A percentile compares a stretch with the other conserved stretches of the same genome.
phyloP scores from a whole-genome alignment of 2,888 invertebrate genomes.

The Ophion slaviceki region DNA sequence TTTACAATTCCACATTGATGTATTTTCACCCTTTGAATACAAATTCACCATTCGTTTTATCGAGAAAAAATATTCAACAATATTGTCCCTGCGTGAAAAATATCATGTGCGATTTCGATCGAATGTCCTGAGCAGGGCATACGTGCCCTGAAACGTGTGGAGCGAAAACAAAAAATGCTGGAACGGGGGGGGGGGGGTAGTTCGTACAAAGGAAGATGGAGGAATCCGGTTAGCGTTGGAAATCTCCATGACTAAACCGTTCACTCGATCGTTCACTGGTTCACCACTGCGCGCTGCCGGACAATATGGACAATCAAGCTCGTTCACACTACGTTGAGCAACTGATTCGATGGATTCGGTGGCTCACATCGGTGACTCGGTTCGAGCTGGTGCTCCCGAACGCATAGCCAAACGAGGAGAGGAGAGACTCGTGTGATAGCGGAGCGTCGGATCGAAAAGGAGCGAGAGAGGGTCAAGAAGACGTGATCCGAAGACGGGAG shows the following conservation, averaged over 20 bases:
- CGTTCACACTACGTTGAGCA: conserved; percentile 79
- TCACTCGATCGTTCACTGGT: conserved; percentile 45
- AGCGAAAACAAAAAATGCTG: not conserved
- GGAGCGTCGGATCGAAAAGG: not conserved
- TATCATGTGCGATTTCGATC: not conserved
- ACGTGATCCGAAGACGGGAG: conserved; percentile 81
- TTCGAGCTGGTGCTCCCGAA: conserved; percentile 33
- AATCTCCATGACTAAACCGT: conserved; percentile 78
- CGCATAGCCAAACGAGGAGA: conserved; percentile 46
- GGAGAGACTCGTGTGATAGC: conserved; percentile 26
- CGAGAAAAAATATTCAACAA: not conserved
- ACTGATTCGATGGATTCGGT: conserved; percentile 67
- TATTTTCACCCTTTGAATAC: too few relatives aligned
- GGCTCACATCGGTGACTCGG: conserved; percentile 61
- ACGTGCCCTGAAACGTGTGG: not conserved
- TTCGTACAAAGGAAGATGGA: conserved; percentile 26
- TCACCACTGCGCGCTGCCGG: conserved; percentile 62
- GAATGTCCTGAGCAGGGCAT: not conserved
- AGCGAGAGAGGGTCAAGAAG: conserved; percentile 77
- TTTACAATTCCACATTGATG: too few relatives aligned
- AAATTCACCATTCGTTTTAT: too few relatives aligned
- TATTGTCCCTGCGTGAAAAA: not conserved
- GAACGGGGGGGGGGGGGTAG: not conserved
- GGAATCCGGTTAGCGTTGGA: conserved; percentile 68
- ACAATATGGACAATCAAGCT: conserved; percentile 83